Percentiles rank a stretch among this genome's conserved stretches.
phyloP scores from a whole-genome alignment of 2,113 vertebrate species.

The Brachypteracias leptosomus region DNA sequence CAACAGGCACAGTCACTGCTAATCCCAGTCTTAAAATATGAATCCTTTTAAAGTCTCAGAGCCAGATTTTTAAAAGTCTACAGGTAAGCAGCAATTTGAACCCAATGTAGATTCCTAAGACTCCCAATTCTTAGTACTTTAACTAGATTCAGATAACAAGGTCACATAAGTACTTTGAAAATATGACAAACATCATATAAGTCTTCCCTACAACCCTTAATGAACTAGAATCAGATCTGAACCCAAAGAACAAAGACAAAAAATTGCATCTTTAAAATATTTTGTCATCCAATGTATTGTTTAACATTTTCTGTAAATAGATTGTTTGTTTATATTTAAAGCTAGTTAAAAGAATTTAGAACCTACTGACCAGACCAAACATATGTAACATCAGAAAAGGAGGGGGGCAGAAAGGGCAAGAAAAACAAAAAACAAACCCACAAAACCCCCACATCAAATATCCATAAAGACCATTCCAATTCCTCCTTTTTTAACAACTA shows the following conservation, averaged over 20 bases:
- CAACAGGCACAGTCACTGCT: background rate
- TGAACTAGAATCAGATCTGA: background rate
- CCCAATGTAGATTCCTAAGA: background rate
- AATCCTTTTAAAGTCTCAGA: background rate
- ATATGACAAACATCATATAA: background rate
- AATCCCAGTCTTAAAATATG: background rate
- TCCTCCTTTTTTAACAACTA: background rate
- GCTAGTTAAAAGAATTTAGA: background rate
- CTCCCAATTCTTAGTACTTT: background rate
- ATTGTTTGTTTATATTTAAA: background rate
- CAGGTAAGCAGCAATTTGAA: background rate
- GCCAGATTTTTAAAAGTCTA: background rate
- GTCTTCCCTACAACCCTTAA: background rate
- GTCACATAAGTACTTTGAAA: background rate
- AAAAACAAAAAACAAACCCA: background rate
- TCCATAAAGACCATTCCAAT: background rate
- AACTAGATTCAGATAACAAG: background rate
- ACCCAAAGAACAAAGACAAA: background rate
- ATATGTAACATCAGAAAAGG: background rate
- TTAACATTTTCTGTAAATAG: background rate
- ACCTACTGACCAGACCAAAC: background rate
- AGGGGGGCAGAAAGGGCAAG: background rate
- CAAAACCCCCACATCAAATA: background rate
- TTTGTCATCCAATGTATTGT: background rate
- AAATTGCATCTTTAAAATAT: background rate